These are phyloP conservation scores for Onychostruthus taczanowskii DNA, from an alignment of 2,113 vertebrate genomes.

Conservation along the genomic window DNA sequence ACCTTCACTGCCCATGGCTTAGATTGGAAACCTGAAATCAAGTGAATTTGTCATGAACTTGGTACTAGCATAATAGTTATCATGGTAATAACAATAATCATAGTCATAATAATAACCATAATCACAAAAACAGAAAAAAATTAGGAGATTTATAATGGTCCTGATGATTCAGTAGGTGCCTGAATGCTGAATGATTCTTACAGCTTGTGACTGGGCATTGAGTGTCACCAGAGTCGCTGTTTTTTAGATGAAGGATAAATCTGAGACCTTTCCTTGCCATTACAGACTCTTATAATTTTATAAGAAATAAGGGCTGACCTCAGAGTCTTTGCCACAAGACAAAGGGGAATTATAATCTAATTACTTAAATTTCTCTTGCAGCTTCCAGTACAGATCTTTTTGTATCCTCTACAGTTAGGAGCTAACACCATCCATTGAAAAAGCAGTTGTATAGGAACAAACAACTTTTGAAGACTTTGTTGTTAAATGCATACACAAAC, in stretches of 20 bases:
- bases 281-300: not conserved
- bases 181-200: not conserved
- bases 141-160: not conserved
- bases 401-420: not conserved
- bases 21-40: not conserved
- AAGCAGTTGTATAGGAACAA: not conserved
- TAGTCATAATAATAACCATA: not conserved
- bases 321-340: not conserved
- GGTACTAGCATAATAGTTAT: not conserved
- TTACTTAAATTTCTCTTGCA: not conserved
- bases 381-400: not conserved
- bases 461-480: not conserved
- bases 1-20: not conserved
- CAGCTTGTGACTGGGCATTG: not conserved
- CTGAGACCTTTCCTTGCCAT: not conserved
- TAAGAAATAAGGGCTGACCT: not conserved
- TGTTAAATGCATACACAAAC: not conserved
- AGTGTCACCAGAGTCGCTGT: not conserved
- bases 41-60: not conserved
- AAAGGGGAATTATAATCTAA: not conserved
- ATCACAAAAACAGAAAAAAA: not conserved
- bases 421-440: not conserved
- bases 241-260: not conserved
- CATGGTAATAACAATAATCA: not conserved
- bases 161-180: not conserved